Evolutionary conservation across 2,797 vertebrate species (phyloP).

Genomic region (Babyrousa celebensis): DNA sequence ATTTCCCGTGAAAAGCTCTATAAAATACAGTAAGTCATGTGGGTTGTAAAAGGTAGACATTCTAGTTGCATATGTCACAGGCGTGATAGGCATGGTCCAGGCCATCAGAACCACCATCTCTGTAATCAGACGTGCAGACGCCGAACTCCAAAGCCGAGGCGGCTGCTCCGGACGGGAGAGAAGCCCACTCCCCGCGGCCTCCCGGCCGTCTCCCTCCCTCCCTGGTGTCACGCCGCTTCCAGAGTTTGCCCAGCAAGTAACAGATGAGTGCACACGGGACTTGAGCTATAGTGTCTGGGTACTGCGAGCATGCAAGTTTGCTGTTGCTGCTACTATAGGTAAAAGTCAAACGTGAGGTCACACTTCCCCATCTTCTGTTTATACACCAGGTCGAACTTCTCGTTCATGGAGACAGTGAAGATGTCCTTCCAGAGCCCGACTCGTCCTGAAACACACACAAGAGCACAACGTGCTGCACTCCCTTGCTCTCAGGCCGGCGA

Average conservation of each 20-base stretch:
- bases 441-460: conserved; percentile 93
- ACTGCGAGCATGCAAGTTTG: conserved; percentile 89
- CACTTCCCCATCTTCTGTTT: conserved; percentile 99
- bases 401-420: conserved; percentile 99
- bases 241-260: conserved; percentile 89
- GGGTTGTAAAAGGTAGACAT: conserved; percentile 85
- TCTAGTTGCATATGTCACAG: conserved; percentile 85
- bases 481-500: fast-evolving
- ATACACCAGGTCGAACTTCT: conserved; percentile 98
- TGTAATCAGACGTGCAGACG: conserved; percentile 66
- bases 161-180: conserved; percentile 80
- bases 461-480: not conserved
- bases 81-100: conserved; percentile 79
- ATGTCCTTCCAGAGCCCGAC: conserved; percentile 99
- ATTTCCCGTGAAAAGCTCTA: conserved; percentile 90
- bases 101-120: conserved; percentile 76
- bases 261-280: conserved; percentile 90
- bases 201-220: conserved; percentile 80
- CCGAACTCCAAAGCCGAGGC: conserved; percentile 81
- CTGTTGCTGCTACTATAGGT: conserved; percentile 91
- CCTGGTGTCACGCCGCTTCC: conserved; percentile 86
- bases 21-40: conserved; percentile 88
- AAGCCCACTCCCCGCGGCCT: conserved; percentile 73
- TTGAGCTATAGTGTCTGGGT: conserved; percentile 88
- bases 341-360: conserved; percentile 97